Conservation (phyloP, 2,113 vertebrate genomes). For the Varanus komodoensis region DNA sequence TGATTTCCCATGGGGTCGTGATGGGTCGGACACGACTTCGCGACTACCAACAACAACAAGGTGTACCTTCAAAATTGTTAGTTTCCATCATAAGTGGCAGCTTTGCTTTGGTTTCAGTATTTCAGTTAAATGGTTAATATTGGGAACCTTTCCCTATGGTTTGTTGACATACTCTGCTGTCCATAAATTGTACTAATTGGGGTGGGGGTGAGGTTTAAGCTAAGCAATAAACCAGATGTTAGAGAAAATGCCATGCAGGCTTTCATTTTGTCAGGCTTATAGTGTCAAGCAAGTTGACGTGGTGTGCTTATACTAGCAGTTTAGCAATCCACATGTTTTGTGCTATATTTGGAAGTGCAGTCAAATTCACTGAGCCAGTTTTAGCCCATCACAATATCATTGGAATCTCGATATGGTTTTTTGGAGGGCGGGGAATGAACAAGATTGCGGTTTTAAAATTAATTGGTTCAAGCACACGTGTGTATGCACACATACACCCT, state of each 20-base stretch:
- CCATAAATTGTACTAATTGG: background rate
- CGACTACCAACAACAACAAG: background rate
- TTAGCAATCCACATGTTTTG: conserved; percentile 14
- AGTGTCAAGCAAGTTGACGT: conserved; percentile 1
- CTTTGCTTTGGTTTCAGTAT: background rate
- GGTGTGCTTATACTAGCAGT: conserved; percentile 18
- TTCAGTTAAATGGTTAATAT: background rate
- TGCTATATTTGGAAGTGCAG: conserved; percentile 9
- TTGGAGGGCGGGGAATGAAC: background rate
- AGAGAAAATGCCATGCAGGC: background rate
- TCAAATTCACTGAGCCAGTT: conserved; percentile 1
- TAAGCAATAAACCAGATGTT: background rate
- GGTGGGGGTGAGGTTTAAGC: too few relatives aligned
- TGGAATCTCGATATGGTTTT: background rate
- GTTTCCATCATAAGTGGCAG: background rate
- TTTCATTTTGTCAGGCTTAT: conserved; percentile 5
- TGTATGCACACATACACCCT: background rate
- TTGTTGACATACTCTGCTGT: conserved; percentile 5
- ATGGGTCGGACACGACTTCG: too few relatives aligned
- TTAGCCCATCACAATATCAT: background rate
- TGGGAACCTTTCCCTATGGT: background rate
- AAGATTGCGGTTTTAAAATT: background rate
- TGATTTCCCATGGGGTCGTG: background rate
- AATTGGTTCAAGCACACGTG: background rate
- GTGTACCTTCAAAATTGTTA: background rate